Percentiles rank a stretch among this genome's conserved stretches.
Conservation (phyloP, 37 sponge, comb jelly and placozoan species). For the Ephydatia muelleri region DNA sequence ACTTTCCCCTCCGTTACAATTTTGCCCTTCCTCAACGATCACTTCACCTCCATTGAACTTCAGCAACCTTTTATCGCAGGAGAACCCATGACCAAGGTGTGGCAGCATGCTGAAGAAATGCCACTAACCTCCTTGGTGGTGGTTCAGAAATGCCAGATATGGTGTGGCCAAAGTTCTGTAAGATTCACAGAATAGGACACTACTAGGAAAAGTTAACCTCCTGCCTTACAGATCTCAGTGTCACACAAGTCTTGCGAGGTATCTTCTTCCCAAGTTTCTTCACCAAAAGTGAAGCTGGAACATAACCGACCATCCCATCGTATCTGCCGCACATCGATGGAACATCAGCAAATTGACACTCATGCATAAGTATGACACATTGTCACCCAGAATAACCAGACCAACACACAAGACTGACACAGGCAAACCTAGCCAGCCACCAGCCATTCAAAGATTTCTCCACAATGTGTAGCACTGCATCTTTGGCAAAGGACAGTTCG, state of each 20-base stretch:
- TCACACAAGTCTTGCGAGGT: background rate
- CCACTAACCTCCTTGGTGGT: background rate
- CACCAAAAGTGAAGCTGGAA: background rate
- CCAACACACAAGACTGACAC: too few relatives aligned
- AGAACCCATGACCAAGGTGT: background rate
- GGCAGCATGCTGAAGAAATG: background rate
- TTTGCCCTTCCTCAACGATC: background rate
- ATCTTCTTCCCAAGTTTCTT: background rate
- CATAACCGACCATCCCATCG: background rate
- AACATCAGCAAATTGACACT: too few relatives aligned
- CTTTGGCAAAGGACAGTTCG: too few relatives aligned
- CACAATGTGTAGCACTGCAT: too few relatives aligned
- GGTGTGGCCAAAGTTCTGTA: background rate
- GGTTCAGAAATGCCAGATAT: background rate
- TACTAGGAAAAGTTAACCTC: background rate
- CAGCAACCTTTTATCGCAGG: too few relatives aligned
- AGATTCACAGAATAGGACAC: background rate
- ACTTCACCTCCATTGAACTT: background rate
- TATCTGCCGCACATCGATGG: background rate
- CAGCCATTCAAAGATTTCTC: too few relatives aligned
- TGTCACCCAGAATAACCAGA: too few relatives aligned
- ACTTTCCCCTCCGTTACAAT: background rate
- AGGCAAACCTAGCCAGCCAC: too few relatives aligned
- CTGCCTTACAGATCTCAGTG: background rate
- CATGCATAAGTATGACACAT: too few relatives aligned